Evolutionary conservation across 1,140 invertebrate species (phyloP).

Genomic region (Magallana gigas): DNA sequence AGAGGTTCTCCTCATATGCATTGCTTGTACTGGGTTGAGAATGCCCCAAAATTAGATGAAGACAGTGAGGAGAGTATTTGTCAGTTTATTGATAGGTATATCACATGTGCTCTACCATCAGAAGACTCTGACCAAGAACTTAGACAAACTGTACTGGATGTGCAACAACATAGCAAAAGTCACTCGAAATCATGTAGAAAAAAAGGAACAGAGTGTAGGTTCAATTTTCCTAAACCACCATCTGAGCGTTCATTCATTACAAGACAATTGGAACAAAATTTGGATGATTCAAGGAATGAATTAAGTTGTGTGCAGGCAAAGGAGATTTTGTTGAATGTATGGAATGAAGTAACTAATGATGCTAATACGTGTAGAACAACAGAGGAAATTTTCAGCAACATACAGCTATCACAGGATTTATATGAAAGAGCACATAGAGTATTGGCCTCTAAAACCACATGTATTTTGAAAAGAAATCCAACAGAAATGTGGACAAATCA

Average conservation of each 20-base stretch:
- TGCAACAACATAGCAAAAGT: slow-evolving; percentile 40
- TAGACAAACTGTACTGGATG: not conserved
- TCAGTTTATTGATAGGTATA: slow-evolving; percentile 33
- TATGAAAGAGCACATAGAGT: slow-evolving; percentile 29
- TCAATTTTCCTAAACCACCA: slow-evolving; percentile 44
- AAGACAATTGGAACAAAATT: not conserved
- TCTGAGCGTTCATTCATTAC: slow-evolving; percentile 40
- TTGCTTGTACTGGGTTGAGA: slow-evolving; percentile 67
- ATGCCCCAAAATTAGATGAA: slow-evolving; percentile 63
- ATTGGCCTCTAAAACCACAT: slow-evolving; percentile 2
- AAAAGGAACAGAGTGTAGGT: not conserved
- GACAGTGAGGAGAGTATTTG: slow-evolving; percentile 37
- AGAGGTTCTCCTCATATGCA: no score
- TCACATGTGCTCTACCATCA: slow-evolving; percentile 38
- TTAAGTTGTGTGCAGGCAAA: not conserved
- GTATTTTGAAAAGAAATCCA: no score
- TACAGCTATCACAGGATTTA: not conserved
- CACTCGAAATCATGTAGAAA: slow-evolving; percentile 39
- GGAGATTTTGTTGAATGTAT: slow-evolving; percentile 23
- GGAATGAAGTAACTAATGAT: slow-evolving; percentile 34
- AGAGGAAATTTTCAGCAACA: not conserved
- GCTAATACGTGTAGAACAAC: not conserved
- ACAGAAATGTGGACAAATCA: slow-evolving; percentile 40
- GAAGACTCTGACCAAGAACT: slow-evolving; percentile 22
- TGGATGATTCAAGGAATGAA: not conserved